Evolutionary conservation across 2,797 vertebrate species (phyloP).

Genomic region (Hypotaenidia philippensis): DNA sequence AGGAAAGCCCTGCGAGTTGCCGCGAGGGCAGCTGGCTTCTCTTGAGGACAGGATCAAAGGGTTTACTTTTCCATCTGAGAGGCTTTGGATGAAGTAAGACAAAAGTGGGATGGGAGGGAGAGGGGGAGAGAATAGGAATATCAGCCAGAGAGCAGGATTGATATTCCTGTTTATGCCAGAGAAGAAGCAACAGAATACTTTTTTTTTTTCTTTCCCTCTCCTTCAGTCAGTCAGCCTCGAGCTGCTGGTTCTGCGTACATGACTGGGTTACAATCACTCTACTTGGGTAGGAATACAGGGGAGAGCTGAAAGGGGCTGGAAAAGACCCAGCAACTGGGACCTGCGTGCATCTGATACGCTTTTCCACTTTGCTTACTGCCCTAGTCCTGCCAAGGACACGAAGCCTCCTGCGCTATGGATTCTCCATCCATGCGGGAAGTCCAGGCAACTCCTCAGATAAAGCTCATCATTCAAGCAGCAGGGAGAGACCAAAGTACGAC

Average conservation of each 20-base stretch:
- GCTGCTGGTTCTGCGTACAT: constrained; percentile 39
- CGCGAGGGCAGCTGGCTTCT: not conserved
- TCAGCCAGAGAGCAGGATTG: constrained; percentile 52
- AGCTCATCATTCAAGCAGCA: constrained; percentile 73
- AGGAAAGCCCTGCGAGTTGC: constrained; percentile 9
- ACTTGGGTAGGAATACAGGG: constrained; percentile 31
- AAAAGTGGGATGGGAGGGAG: constrained; percentile 51
- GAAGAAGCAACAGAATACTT: constrained; percentile 66
- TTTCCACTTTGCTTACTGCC: constrained; percentile 55
- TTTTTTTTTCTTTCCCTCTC: constrained; percentile 48
- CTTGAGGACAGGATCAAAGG: constrained; percentile 41
- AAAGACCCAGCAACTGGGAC: constrained; percentile 15
- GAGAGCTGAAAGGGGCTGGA: constrained; percentile 39
- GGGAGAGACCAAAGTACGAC: constrained; percentile 68
- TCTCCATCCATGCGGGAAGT: constrained; percentile 16
- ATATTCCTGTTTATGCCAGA: constrained; percentile 67
- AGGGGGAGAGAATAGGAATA: constrained; percentile 58
- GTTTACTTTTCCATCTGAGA: constrained; percentile 59
- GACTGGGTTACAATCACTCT: constrained; percentile 62
- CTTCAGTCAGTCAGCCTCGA: constrained; percentile 70
- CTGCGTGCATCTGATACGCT: constrained; percentile 9
- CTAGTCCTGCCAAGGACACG: constrained; percentile 56
- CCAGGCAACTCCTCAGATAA: constrained; percentile 71
- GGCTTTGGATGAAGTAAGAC: constrained; percentile 70
- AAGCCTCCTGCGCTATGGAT: constrained; percentile 43